These are phyloP conservation scores for Dicrurus megarhynchus DNA, from an alignment of 2,113 vertebrate species.

Conservation along the genomic window DNA sequence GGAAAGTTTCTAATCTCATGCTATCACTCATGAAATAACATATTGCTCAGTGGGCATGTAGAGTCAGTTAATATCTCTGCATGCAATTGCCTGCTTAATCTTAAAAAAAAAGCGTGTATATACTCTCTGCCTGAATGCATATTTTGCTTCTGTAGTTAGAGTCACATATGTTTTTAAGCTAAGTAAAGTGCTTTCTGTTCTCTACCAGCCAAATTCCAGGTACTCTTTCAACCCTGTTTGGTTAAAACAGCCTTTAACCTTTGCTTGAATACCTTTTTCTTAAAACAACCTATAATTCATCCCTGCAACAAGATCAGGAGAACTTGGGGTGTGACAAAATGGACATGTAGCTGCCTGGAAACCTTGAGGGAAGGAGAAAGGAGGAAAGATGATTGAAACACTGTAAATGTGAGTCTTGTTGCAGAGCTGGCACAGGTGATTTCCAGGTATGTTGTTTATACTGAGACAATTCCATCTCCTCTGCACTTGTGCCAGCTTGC, in stretches of 20 bases:
- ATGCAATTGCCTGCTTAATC: not conserved
- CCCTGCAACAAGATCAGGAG: slow-evolving; percentile 7
- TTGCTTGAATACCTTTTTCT: slow-evolving; percentile 33
- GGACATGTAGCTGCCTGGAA: slow-evolving; percentile 22
- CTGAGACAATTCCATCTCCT: slow-evolving; percentile 42
- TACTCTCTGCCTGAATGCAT: not conserved
- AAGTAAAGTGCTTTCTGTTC: slow-evolving; percentile 38
- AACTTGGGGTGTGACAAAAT: slow-evolving; percentile 18
- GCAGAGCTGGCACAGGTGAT: not conserved
- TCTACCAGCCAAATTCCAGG: slow-evolving; percentile 23
- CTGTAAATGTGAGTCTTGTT: not conserved
- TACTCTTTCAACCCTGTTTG: slow-evolving; percentile 55
- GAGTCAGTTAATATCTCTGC: slow-evolving; percentile 19
- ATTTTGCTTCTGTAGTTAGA: not conserved
- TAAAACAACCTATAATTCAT: slow-evolving; percentile 27
- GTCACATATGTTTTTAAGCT: not conserved
- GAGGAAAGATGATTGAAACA: not conserved
- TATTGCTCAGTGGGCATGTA: not conserved
- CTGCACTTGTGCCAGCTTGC: slow-evolving; percentile 59
- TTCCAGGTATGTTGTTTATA: slow-evolving; percentile 43
- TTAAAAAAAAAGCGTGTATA: not conserved
- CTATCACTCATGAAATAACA: not conserved
- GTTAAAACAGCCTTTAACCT: slow-evolving; percentile 50
- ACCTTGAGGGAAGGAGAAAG: not conserved
- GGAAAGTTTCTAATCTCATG: not conserved